These are phyloP conservation scores for Callipepla californica DNA, from an alignment of 2,113 vertebrate genomes.

Conservation along the genomic window DNA sequence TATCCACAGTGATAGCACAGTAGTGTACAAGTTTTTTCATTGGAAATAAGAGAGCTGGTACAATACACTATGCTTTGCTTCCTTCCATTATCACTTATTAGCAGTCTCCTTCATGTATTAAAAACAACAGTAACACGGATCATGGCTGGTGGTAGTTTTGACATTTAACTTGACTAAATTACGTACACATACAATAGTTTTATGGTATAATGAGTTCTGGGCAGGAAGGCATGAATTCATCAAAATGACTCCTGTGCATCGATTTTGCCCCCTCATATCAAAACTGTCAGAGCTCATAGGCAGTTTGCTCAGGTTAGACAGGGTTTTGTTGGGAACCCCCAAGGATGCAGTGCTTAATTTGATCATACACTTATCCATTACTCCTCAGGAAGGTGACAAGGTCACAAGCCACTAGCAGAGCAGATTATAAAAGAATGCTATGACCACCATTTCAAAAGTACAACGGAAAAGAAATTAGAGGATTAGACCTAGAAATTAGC, in stretches of 20 bases:
- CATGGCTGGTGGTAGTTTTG: not conserved
- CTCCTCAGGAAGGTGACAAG: constrained; percentile 14
- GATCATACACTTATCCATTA: constrained; percentile 4
- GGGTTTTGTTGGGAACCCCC: constrained; percentile 11
- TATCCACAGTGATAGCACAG: not conserved
- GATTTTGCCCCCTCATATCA: constrained; percentile 6
- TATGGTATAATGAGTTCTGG: not conserved
- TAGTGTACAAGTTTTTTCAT: not conserved
- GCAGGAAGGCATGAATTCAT: not conserved
- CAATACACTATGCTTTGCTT: not conserved
- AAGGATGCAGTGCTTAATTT: not conserved
- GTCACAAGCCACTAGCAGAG: not conserved
- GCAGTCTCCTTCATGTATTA: not conserved
- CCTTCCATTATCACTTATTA: not conserved
- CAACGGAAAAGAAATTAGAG: not conserved
- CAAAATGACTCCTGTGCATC: constrained; percentile 37
- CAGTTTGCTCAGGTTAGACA: constrained; percentile 8
- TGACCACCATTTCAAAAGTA: accelerated
- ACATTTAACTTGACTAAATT: not conserved
- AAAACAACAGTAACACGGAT: constrained; percentile 5
- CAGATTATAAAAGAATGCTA: not conserved
- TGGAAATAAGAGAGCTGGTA: not conserved
- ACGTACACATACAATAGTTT: not conserved
- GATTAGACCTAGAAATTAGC: not conserved
- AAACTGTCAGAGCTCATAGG: constrained; percentile 43